A percentile compares a stretch with the other conserved stretches of the same genome.
Evolutionary conservation across 2,888 invertebrate species (phyloP).

Genomic region (Amaurobius ferox): DNA sequence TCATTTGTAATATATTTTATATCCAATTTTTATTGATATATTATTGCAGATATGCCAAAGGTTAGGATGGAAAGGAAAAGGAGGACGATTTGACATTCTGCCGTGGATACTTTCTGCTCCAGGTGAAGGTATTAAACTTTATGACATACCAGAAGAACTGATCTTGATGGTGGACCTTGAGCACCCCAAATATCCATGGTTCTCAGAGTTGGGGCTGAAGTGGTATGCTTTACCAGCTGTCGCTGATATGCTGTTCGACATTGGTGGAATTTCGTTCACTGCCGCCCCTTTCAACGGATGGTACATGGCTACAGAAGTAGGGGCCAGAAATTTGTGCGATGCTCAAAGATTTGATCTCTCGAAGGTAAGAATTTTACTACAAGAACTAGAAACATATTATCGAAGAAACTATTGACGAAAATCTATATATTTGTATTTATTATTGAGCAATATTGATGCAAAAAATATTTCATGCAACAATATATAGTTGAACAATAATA

Average conservation of each 20-base stretch:
- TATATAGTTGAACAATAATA: too few species aligned
- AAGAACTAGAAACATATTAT: not conserved
- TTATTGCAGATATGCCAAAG: conserved; percentile 82
- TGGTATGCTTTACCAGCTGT: conserved; percentile 79
- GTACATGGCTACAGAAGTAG: conserved; percentile 79
- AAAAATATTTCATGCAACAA: too few species aligned
- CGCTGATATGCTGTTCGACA: conserved; percentile 77
- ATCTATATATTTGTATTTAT: too few species aligned
- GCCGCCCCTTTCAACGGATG: conserved; percentile 79
- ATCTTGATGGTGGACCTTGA: conserved; percentile 77
- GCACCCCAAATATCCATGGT: conserved; percentile 78
- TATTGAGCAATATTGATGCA: too few species aligned
- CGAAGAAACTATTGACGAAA: too few species aligned
- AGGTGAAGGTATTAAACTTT: conserved; percentile 77
- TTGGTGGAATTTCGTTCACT: conserved; percentile 78
- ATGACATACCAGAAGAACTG: conserved; percentile 78
- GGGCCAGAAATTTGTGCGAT: conserved; percentile 78
- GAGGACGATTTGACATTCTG: conserved; percentile 83
- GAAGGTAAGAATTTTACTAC: conserved; percentile 75
- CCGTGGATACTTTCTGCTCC: conserved; percentile 78
- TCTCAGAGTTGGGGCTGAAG: conserved; percentile 77
- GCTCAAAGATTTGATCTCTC: conserved; percentile 77
- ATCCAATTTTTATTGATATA: too few species aligned
- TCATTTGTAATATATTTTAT: too few species aligned
- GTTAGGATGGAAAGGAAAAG: conserved; percentile 91